Evolutionary conservation across 2,888 invertebrate genomes (phyloP).

Genomic region (Perdita meconis): DNA sequence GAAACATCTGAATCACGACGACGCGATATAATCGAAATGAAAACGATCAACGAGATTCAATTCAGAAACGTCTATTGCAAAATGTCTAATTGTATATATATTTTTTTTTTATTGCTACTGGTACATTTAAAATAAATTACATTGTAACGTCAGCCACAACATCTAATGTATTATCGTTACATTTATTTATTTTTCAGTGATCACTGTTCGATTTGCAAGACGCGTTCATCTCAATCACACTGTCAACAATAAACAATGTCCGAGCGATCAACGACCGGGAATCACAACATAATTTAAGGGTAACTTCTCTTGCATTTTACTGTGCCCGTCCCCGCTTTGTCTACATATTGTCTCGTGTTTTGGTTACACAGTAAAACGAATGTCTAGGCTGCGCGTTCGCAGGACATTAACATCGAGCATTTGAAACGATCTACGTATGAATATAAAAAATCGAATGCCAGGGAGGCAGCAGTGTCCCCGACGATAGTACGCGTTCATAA

Average conservation of each 20-base stretch:
- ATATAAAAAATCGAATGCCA: constrained; percentile 55
- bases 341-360: constrained; percentile 74
- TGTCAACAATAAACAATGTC: constrained; percentile 61
- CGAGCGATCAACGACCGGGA: constrained; percentile 54
- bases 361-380: constrained; percentile 71
- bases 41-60: too few species aligned
- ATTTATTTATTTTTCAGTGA: constrained; percentile 53
- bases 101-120: constrained; percentile 79
- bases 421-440: constrained; percentile 50
- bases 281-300: constrained; percentile 49
- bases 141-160: constrained; percentile 75
- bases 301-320: constrained; percentile 57
- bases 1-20: too few species aligned
- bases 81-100: constrained; percentile 46
- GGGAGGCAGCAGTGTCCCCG: constrained; percentile 36
- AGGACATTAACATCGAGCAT: constrained; percentile 52
- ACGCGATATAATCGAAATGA: too few species aligned
- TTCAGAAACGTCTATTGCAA: neutral
- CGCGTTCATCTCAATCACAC: constrained; percentile 55
- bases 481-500: constrained; percentile 51
- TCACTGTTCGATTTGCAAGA: constrained; percentile 54
- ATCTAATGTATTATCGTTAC: constrained; percentile 68
- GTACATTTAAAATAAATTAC: constrained; percentile 81
- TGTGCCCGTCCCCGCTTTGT: constrained; percentile 43
- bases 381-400: constrained; percentile 52